Base-by-base conservation (phyloP, 2,888 invertebrate genomes). In the Argyresthia goedartella region DNA sequence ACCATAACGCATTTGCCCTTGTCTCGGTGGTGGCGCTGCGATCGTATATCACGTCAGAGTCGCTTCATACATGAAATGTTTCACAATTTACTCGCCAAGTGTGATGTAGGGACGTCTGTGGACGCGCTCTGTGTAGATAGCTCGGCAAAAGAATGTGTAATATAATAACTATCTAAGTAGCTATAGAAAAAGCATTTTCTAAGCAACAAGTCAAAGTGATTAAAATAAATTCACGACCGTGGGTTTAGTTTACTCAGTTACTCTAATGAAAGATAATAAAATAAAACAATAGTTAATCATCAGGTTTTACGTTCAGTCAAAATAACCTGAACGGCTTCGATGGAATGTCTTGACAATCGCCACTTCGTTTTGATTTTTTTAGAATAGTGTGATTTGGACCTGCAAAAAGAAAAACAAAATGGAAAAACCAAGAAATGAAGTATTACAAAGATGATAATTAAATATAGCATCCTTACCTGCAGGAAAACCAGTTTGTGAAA, bases 261-360 rank as follows among this genome's bases (percentile, higher is more conserved):
- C n/a, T 25, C 25, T 25, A 25, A 6, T 25, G 6, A 25, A 25
- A 6, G 2, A 25, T 25, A 25, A 4, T 25, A 25, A 25, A 25
- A 25, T 25, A 25, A 25, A 25, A 25, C 2, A 4, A 25, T 25
- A 25, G 2, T 2, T 25, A 25, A 4, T 25, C 25, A 25, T 25
- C 25, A 25, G 25, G 25, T 16, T 44, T 0, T 14, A 15, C 44
- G 15, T 39, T n/a, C 15, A 8, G 45, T 62, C 56, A 71, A 57
- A 55, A 63, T 52, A 79, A 54, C 57, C 67, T 81, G 36, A 64
- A 77, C 53, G 82, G 62, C 55, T 82, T 82, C 4, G 73, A 66
- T 50, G 60, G 62, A 0, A 74, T 53, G 3, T 63, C 52, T 10
- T 75, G 52, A 1, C 71, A 65, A 13, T 73, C 77, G 0, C 72